phyloP scores from a whole-genome alignment of 2,113 vertebrate species.

The Ginglymostoma cirratum region DNA sequence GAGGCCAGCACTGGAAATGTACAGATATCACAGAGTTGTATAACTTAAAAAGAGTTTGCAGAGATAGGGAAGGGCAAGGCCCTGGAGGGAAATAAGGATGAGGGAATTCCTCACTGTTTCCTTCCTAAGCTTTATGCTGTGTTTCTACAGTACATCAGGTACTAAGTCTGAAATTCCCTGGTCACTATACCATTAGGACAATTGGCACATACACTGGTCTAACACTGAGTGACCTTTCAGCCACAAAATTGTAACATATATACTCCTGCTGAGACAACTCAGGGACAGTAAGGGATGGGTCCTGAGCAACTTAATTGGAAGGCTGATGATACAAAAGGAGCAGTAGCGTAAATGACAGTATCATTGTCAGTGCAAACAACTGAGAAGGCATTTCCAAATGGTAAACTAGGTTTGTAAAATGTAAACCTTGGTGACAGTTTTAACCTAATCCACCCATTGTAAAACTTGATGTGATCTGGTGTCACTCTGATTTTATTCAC shows the following conservation, averaged over 20 bases:
- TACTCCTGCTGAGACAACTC: not conserved
- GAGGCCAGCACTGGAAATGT: not conserved
- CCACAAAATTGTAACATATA: not conserved
- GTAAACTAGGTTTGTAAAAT: not conserved
- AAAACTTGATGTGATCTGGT: not conserved
- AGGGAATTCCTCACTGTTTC: too few species aligned
- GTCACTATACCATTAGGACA: not conserved
- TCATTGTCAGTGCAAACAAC: not conserved
- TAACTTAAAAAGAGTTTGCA: not conserved
- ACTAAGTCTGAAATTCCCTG: not conserved
- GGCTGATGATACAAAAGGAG: not conserved
- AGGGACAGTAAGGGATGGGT: not conserved
- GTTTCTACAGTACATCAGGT: not conserved
- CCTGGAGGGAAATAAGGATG: too few species aligned
- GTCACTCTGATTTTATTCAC: not conserved
- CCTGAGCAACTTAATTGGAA: not conserved
- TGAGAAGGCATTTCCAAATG: not conserved
- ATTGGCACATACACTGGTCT: not conserved
- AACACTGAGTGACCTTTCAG: not conserved
- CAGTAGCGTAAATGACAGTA: not conserved
- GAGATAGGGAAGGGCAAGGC: not conserved
- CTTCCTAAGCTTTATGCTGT: not conserved
- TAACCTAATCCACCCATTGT: not conserved
- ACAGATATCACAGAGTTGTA: not conserved
- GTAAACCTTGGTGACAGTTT: not conserved